phyloP scores from a whole-genome alignment of 2,888 invertebrate genomes.

The Macrosiphum euphorbiae region DNA sequence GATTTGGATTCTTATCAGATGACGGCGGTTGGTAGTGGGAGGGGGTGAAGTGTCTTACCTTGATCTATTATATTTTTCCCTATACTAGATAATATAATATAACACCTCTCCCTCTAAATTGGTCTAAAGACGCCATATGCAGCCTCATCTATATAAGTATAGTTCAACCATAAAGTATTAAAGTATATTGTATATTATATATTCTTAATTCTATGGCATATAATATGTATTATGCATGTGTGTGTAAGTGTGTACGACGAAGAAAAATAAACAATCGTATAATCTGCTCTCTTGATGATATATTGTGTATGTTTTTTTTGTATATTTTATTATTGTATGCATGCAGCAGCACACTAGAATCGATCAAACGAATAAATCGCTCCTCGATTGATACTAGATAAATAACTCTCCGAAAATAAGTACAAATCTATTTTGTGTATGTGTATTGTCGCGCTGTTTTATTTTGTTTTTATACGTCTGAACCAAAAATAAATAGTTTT shows the following conservation, averaged over 20 bases:
- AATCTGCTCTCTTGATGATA: neutral
- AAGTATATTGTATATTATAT: neutral
- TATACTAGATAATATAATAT: neutral
- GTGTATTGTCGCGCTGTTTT: neutral
- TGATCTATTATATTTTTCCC: neutral
- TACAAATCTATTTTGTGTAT: neutral
- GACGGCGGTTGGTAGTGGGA: neutral
- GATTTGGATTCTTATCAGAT: neutral
- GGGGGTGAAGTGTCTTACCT: neutral
- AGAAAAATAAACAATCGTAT: neutral
- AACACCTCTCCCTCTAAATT: neutral
- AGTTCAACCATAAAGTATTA: neutral
- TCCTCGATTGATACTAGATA: neutral
- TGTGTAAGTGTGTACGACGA: neutral
- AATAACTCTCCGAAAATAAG: slow-evolving; percentile 1
- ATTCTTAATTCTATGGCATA: neutral
- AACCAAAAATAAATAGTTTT: neutral
- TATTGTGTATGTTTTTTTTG: neutral
- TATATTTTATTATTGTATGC: neutral
- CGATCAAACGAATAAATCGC: slow-evolving; percentile 30
- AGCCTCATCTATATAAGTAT: neutral
- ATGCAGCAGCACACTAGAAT: slow-evolving; percentile 13
- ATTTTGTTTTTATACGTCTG: neutral
- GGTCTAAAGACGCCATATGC: neutral
- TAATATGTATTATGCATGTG: neutral